Conservation (phyloP, 2,113 vertebrate species). For the Morone saxatilis region DNA sequence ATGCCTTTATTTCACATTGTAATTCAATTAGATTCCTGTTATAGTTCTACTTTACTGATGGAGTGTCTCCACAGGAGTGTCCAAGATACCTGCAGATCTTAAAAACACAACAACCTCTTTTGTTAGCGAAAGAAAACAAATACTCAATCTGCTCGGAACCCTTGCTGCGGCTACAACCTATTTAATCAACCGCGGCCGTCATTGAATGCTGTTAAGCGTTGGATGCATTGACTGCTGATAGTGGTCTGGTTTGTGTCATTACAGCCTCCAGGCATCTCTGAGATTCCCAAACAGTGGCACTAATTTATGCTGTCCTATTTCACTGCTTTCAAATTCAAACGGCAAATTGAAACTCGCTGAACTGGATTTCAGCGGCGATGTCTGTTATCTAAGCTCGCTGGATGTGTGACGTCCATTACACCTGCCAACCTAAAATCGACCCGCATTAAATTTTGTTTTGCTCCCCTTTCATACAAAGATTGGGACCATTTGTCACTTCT, state of each 20-base stretch:
- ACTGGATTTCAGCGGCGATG: constrained; percentile 28
- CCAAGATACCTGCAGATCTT: constrained; percentile 59
- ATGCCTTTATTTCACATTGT: constrained; percentile 24
- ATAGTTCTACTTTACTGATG: constrained; percentile 50
- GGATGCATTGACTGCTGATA: constrained; percentile 64
- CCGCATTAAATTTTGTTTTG: constrained; percentile 75
- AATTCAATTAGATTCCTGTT: constrained; percentile 47
- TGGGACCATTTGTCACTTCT: constrained; percentile 74
- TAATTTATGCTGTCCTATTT: constrained; percentile 62
- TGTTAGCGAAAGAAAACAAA: constrained; percentile 62
- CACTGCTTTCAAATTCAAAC: constrained; percentile 28
- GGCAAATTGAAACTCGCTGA: constrained; percentile 56
- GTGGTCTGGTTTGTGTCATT: constrained; percentile 57
- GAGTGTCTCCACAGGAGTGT: constrained; percentile 51
- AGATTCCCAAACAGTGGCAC: constrained; percentile 27
- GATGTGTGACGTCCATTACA: constrained; percentile 62
- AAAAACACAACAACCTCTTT: constrained; percentile 58
- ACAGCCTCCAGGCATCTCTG: constrained; percentile 37
- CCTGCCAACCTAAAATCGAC: constrained; percentile 63
- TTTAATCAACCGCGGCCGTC: constrained; percentile 71
- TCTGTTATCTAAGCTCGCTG: constrained; percentile 55
- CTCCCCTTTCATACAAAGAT: constrained; percentile 65
- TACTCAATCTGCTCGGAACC: constrained; percentile 62
- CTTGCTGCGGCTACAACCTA: constrained; percentile 50
- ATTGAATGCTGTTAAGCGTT: constrained; percentile 53